Percentiles rank a stretch among this genome's conserved stretches.
These are phyloP conservation scores for Indri indri DNA, from an alignment of 2,113 vertebrate genomes.

Conservation along the genomic window DNA sequence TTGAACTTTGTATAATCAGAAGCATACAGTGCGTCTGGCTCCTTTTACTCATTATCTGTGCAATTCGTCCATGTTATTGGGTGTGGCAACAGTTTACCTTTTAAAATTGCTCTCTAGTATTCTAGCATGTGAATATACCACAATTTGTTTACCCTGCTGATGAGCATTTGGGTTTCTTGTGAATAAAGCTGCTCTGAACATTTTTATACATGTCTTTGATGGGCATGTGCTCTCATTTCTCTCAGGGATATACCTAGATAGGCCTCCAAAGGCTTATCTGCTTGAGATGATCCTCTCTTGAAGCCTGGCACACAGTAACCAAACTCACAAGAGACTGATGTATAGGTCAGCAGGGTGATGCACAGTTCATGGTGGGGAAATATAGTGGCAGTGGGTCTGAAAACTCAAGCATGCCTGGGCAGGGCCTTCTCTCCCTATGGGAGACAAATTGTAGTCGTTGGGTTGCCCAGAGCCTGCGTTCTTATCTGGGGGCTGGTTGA, in stretches of 20 bases:
- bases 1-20: not conserved
- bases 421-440: not conserved
- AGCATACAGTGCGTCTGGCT: not conserved
- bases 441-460: not conserved
- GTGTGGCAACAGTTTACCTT: not conserved
- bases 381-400: not conserved
- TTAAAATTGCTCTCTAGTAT: not conserved
- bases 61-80: rapidly evolving
- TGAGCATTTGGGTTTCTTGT: not conserved
- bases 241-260: not conserved
- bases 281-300: not conserved
- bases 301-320: not conserved
- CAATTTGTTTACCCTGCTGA: not conserved
- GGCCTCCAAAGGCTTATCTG: not conserved
- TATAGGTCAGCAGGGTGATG: not conserved
- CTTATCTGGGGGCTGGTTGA: not conserved
- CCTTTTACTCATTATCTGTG: not conserved
- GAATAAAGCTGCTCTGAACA: not conserved
- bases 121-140: not conserved
- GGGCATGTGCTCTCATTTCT: not conserved
- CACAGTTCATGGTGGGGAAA: not conserved
- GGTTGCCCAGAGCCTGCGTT: not conserved
- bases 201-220: not conserved
- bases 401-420: not conserved
- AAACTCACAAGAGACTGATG: not conserved